Conservation (phyloP, 2,888 invertebrate species). For the Pyrochroa serraticornis region DNA sequence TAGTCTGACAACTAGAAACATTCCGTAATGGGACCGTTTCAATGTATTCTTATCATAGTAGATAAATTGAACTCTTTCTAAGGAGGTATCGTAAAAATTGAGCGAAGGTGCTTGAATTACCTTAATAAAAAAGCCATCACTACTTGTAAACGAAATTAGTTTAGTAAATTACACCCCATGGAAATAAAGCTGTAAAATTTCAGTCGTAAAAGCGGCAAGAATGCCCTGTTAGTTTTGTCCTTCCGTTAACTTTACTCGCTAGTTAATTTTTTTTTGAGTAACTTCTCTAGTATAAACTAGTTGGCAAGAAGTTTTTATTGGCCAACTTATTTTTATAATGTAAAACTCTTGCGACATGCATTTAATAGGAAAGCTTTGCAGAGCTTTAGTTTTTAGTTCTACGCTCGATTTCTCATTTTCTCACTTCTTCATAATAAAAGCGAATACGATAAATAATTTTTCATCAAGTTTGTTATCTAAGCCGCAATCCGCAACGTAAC, state of each 20-base stretch:
- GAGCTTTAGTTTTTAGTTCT: too few species aligned
- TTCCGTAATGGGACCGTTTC: too few species aligned
- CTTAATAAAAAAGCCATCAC: conserved; percentile 24
- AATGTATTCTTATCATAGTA: too few species aligned
- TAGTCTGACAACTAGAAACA: too few species aligned
- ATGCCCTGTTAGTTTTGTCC: conserved; percentile 19
- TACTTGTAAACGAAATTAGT: conserved; percentile 31
- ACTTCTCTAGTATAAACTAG: conserved; percentile 3
- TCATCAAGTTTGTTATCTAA: too few species aligned
- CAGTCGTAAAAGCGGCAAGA: conserved; percentile 31
- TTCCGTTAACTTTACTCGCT: conserved; percentile 10
- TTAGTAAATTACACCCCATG: conserved; percentile 26
- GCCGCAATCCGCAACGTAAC: too few species aligned
- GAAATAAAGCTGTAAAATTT: conserved; percentile 36
- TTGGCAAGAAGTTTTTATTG: not conserved
- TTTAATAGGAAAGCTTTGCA: too few species aligned
- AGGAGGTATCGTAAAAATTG: not conserved
- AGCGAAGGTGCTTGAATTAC: conserved; percentile 6
- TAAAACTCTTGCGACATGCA: not conserved
- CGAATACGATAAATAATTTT: too few species aligned
- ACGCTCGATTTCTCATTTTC: too few species aligned
- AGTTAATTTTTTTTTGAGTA: conserved; percentile 22
- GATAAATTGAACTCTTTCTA: not conserved
- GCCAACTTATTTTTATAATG: too few species aligned
- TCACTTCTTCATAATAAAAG: too few species aligned